These are phyloP conservation scores for Xylocopa sonorina DNA, from an alignment of 1,140 invertebrate species.

Conservation along the genomic window DNA sequence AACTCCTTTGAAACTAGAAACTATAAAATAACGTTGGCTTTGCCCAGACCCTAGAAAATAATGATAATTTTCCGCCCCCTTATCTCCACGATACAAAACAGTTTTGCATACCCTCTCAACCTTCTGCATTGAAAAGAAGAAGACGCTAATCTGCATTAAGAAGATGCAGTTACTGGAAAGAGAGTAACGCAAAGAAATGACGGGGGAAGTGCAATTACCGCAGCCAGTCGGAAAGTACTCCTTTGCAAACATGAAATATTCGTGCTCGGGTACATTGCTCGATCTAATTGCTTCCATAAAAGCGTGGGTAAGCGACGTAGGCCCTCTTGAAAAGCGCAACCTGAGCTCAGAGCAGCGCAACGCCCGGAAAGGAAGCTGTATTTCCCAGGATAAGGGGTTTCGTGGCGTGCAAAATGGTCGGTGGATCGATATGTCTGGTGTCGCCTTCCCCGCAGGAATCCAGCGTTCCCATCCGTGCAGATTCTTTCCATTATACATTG, in stretches of 20 bases:
- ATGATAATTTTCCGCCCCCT: no score
- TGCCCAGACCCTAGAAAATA: no score
- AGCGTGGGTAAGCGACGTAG: neutral
- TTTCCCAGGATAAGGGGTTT: constrained; percentile 26
- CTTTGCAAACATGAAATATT: neutral
- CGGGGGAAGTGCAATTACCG: neutral
- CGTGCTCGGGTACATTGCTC: neutral
- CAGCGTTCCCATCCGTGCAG: neutral
- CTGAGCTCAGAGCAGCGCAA: neutral
- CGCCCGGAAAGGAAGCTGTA: constrained; percentile 25
- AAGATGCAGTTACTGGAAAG: neutral
- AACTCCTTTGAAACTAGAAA: no score
- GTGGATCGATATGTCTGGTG: constrained; percentile 40
- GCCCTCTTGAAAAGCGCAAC: neutral
- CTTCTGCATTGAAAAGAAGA: neutral
- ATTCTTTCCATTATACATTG: neutral
- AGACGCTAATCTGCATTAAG: neutral
- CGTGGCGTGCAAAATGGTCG: constrained; percentile 35
- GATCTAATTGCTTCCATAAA: neutral
- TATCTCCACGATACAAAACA: no score
- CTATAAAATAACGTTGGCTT: no score
- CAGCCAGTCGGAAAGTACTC: neutral
- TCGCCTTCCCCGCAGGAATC: constrained; percentile 13
- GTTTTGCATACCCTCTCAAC: no score
- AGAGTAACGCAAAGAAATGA: neutral